Base-by-base conservation (phyloP, 2,113 vertebrate genomes). In the Centropus bengalensis region DNA sequence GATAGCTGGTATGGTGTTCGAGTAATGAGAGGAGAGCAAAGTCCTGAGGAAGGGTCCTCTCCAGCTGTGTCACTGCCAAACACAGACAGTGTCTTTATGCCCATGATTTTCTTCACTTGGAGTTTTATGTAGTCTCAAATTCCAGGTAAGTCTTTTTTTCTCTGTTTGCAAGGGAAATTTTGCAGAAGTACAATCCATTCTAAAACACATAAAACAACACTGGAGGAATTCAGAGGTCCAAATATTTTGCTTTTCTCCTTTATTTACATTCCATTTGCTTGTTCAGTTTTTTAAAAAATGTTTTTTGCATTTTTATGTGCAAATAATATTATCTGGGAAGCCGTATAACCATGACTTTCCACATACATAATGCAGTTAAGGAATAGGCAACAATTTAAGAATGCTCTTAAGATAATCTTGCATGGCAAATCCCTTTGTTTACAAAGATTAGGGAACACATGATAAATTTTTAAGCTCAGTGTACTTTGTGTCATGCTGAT, bases 241-340 rank as follows among this genome's bases (percentile, higher is more conserved):
- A 92, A 92, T 87, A 96, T 83, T 95, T 96, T 92, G 59, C 23
- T 24, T 88, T 94, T 86, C 75, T 64, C 17, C 22, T 91, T 73
- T 95, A 87, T 91, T 94, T 82, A 94, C 84, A 88, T 86, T 95
- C 75, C 70, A 85, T 79, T 94, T 93, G 10, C 86, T 93, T 95
- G 55, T 74, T 92, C 81, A 30, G 1, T 47, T 73, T 28, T 49
- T 15, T 28, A 2, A 13, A 38, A 68, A 28, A 75, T 44, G 30
- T 54, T 74, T 58, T 76, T 69, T 87, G 59, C 78, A 67, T 92
- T 89, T 26, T 74, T 82, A 49, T 51, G 28, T 44, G 80, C 51
- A 44, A 94, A 90, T 91, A 85, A 69, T 54, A 55, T 79, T 91
- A 89, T 82, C 70, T 91, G 74, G 89, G 70, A 94, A 95, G 92